Base-by-base conservation (phyloP, 1,140 invertebrate genomes). In the Brachionus manjavacas region DNA sequence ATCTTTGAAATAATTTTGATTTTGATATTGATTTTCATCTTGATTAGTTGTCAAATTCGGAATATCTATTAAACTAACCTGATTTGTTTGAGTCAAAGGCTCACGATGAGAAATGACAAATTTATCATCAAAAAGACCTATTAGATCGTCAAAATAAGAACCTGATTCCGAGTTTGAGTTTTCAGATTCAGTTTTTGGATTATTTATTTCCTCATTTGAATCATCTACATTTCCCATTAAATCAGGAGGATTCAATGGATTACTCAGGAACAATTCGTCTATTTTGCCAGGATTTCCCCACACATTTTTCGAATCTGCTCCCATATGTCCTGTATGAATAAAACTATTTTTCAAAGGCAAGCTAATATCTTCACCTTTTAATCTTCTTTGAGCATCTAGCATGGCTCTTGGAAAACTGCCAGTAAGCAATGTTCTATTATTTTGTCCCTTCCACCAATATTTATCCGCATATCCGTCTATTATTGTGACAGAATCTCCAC, bases 391-490 rank as follows among this genome's bases (percentile, higher is more conserved):
- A 0, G 92, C 92, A 87, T 94, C 92, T 0, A 94, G 92, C 11
- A 94, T 88, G 85, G 92, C 92, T 6, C 94, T 91, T 81, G 90
- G 92, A 88, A 93, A 92, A 79, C 88, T 85, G 4, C 95, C 96
- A 72, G 98, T 93, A 86, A 95, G 92, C 87, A 93, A 94, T 0
- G 94, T 96, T 78, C 94, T 91, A 88, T 95, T 94, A 89, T 96
- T 97, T 89, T 98, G 96, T 12, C 91, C 95, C 89, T 95, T 96
- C 94, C 96, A 98, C 92, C 95, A 96, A 88, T 95, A 96, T 86
- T 94, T 91, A 86, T 98, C 96, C 0, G 95, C 68, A 55, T 20
- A 23, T 14, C 46, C 46, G 16, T 83, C 41, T 64, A 83, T 66
- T 72, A 83, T 76, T 79, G 46, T 83, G 7, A 72, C 16, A 1